These are phyloP conservation scores for Hyalella azteca DNA, from an alignment of 2,888 invertebrate genomes.

Conservation along the genomic window DNA sequence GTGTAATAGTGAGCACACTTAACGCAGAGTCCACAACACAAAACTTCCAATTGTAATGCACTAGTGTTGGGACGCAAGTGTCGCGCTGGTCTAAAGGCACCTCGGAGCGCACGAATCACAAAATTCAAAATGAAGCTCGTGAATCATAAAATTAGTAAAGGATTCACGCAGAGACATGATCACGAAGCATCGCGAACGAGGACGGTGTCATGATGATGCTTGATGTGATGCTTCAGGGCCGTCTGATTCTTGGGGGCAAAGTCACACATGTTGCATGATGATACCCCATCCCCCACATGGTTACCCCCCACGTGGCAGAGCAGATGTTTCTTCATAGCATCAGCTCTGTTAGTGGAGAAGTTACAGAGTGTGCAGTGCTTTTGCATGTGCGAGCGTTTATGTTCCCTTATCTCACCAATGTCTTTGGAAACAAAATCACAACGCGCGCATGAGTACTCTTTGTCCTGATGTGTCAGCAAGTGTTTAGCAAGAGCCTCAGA, in stretches of 20 bases:
- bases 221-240: constrained; percentile 29
- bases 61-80: too few species aligned
- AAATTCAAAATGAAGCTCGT: too few species aligned
- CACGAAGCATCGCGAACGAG: neutral
- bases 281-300: neutral
- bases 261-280: neutral
- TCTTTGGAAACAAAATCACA: constrained; percentile 35
- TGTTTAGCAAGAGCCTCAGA: constrained; percentile 44
- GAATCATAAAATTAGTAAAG: neutral
- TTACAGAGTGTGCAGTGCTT: constrained; percentile 42
- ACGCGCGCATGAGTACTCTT: constrained; percentile 38
- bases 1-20: too few species aligned
- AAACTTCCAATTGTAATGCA: too few species aligned
- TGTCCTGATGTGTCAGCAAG: constrained; percentile 40
- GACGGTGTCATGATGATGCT: constrained; percentile 11
- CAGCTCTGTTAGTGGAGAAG: constrained; percentile 35
- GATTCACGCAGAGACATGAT: neutral
- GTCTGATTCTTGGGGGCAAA: neutral
- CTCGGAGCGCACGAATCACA: too few species aligned
- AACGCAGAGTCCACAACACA: too few species aligned
- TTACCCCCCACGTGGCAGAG: neutral
- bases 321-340: constrained; percentile 41
- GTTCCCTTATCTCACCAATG: constrained; percentile 32
- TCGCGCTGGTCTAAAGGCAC: too few species aligned
- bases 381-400: constrained; percentile 20